Evolutionary conservation across 2,888 invertebrate genomes (phyloP).

Genomic region (Allacma fusca): DNA sequence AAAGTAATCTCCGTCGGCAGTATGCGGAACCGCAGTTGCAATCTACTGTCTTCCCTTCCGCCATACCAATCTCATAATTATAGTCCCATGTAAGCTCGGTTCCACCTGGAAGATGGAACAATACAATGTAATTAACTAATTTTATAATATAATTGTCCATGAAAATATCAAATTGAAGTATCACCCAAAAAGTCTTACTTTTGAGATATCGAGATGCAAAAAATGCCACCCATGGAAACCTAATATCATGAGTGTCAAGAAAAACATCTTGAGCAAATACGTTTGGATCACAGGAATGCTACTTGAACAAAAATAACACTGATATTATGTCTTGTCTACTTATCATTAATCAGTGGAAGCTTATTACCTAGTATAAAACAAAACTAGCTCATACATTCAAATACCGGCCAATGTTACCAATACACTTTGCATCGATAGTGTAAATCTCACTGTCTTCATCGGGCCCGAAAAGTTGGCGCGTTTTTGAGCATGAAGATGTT

Average conservation of each 20-base stretch:
- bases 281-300: conserved; percentile 90
- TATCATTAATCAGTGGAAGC: neutral
- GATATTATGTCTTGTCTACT: neutral
- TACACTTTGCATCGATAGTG: conserved; percentile 92
- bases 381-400: conserved; percentile 88
- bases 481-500: neutral
- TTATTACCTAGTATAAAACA: neutral
- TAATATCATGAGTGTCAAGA: conserved; percentile 95
- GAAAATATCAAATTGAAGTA: neutral
- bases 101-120: conserved; percentile 67
- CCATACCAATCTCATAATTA: conserved; percentile 93
- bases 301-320: neutral
- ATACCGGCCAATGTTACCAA: conserved; percentile 95
- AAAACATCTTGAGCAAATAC: conserved; percentile 98
- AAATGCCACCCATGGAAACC: conserved; percentile 95
- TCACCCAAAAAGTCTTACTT: conserved; percentile 9
- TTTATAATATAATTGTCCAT: neutral
- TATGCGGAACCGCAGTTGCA: conserved; percentile 88
- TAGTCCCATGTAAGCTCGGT: conserved; percentile 98
- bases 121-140: too few species aligned
- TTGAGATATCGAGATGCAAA: conserved; percentile 81
- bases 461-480: conserved; percentile 74
- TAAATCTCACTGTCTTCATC: conserved; percentile 83
- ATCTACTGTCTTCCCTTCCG: conserved; percentile 81
- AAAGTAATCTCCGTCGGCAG: conserved; percentile 81